Conservation (phyloP, 2,113 vertebrate genomes). For the Tor tambroides region DNA sequence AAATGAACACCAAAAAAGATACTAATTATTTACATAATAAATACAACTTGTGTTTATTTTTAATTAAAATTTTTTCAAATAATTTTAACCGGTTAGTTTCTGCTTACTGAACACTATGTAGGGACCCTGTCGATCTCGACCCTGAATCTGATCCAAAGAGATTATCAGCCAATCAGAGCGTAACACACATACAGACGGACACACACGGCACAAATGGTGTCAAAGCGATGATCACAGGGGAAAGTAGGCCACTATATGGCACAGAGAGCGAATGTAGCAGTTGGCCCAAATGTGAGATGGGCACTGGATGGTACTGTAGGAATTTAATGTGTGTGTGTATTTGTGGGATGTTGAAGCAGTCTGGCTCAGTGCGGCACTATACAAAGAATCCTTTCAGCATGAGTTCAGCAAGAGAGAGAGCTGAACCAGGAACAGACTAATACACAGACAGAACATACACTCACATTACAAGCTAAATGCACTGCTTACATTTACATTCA, state of each 20-base stretch:
- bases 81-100: too few relatives aligned
- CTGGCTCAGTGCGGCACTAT: constrained; percentile 16
- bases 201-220: not conserved
- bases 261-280: constrained; percentile 14
- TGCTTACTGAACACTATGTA: not conserved
- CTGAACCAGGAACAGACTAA: not conserved
- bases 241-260: constrained; percentile 6
- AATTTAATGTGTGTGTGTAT: constrained; percentile 5
- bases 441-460: not conserved
- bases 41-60: too few relatives aligned
- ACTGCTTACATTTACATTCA: not conserved
- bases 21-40: not conserved
- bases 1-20: not conserved
- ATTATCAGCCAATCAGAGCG: not conserved
- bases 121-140: not conserved
- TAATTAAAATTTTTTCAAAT: too few relatives aligned
- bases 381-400: constrained; percentile 56
- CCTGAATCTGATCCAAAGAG: not conserved
- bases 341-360: constrained; percentile 42
- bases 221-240: constrained; percentile 2
- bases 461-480: not conserved
- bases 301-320: constrained; percentile 54
- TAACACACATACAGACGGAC: not conserved
- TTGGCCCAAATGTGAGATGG: constrained; percentile 36
- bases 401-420: not conserved